A percentile compares a stretch with the other conserved stretches of the same genome.
Conservation (phyloP, 2,888 invertebrate genomes). For the Marronus borbonicus region DNA sequence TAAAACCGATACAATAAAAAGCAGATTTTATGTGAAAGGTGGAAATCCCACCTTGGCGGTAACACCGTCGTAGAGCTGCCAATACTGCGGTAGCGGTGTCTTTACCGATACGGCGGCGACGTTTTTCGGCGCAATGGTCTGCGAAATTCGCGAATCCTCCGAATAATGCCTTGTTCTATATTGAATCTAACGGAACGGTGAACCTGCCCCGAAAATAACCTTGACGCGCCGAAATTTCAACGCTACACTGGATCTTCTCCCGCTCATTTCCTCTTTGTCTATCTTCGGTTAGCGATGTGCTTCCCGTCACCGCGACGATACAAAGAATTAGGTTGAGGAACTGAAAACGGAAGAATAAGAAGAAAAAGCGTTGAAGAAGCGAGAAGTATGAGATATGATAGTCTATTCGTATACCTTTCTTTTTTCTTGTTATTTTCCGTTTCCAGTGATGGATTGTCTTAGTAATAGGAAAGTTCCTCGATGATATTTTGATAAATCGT, state of each 20-base stretch:
- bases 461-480: constrained; percentile 26
- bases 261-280: not conserved
- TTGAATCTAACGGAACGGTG: constrained; percentile 44
- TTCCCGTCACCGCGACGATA: constrained; percentile 3
- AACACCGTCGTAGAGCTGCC: constrained; percentile 3
- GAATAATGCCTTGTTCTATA: constrained; percentile 47
- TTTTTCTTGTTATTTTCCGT: constrained; percentile 38
- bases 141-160: constrained; percentile 46
- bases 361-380: not conserved
- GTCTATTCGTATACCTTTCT: constrained; percentile 11
- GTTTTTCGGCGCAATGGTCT: constrained; percentile 47
- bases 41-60: constrained; percentile 41
- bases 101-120: constrained; percentile 47
- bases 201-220: constrained; percentile 19
- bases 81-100: constrained; percentile 17
- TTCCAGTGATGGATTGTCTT: constrained; percentile 41
- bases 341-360: constrained; percentile 9
- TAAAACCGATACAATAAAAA: constrained; percentile 42
- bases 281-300: not conserved
- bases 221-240: constrained; percentile 37
- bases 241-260: constrained; percentile 9
- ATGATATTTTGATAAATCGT: constrained; percentile 44
- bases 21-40: constrained; percentile 50
- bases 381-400: constrained; percentile 37
- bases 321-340: constrained; percentile 13